Percentiles rank a stretch among this genome's conserved stretches.
Evolutionary conservation across 1,140 invertebrate genomes (phyloP).

Genomic region (Drosophila auraria): DNA sequence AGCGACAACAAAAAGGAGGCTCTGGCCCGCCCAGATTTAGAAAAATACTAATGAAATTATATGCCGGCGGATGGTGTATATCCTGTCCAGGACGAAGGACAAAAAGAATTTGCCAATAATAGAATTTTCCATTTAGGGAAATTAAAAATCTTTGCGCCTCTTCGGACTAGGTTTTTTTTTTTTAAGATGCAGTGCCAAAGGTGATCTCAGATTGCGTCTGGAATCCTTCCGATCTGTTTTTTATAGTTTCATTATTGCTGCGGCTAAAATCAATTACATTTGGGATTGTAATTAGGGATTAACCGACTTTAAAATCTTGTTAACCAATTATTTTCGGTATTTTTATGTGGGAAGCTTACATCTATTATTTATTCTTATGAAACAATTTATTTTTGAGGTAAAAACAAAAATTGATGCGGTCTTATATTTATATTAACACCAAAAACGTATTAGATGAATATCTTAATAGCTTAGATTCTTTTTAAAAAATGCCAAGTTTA

Average conservation of each 20-base stretch:
- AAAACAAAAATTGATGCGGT: too few species aligned
- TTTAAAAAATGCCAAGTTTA: too few species aligned
- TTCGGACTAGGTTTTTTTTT: background rate
- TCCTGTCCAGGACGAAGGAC: constrained; percentile 51
- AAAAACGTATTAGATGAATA: too few species aligned
- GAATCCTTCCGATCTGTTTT: constrained; percentile 15
- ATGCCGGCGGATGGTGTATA: constrained; percentile 65
- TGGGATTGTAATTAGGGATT: background rate
- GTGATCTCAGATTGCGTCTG: constrained; percentile 15
- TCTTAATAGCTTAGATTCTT: too few species aligned
- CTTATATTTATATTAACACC: too few species aligned
- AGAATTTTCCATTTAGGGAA: constrained; percentile 60
- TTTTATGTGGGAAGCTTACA: background rate
- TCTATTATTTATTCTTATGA: too few species aligned
- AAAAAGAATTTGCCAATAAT: constrained; percentile 71
- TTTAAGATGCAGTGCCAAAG: background rate
- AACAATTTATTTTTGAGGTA: too few species aligned
- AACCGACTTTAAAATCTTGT: background rate
- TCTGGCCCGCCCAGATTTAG: constrained; percentile 66
- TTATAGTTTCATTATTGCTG: background rate
- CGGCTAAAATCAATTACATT: background rate
- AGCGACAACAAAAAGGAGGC: constrained; percentile 21
- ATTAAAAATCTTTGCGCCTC: constrained; percentile 34
- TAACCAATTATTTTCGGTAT: background rate
- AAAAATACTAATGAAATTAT: constrained; percentile 80